Percentiles rank a stretch among this genome's conserved stretches.
Conservation (phyloP, 2,888 invertebrate species). For the Dusona sp. region DNA sequence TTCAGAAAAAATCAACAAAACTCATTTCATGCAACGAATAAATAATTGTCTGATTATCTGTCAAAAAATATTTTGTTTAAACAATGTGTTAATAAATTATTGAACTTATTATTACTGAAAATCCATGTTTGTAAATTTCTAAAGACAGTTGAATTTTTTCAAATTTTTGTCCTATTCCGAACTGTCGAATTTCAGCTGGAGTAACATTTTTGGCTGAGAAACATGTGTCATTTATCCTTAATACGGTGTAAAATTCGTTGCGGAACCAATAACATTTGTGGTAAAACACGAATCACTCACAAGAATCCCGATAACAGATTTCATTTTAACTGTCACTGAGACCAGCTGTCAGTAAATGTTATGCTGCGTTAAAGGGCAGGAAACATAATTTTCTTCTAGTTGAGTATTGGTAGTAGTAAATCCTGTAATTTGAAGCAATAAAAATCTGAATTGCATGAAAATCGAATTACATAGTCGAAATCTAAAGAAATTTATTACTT, state of each 20-base stretch:
- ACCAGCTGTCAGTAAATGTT: not conserved
- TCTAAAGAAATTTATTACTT: not conserved
- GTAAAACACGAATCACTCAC: not conserved
- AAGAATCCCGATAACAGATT: not conserved
- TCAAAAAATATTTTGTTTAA: too few relatives aligned
- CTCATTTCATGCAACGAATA: too few relatives aligned
- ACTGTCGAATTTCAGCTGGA: too few relatives aligned
- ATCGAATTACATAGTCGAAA: not conserved
- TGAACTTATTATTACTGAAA: too few relatives aligned
- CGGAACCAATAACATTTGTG: not conserved
- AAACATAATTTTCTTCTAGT: not conserved
- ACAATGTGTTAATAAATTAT: too few relatives aligned
- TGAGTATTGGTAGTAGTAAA: not conserved
- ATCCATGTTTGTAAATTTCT: too few relatives aligned
- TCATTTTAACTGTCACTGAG: not conserved
- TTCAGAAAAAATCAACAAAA: too few relatives aligned
- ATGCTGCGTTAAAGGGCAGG: not conserved
- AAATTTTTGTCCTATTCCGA: too few relatives aligned
- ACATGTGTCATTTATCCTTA: too few relatives aligned
- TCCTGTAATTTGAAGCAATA: not conserved
- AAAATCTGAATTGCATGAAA: not conserved
- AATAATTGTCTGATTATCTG: too few relatives aligned
- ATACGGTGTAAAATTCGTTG: not conserved
- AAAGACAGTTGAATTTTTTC: too few relatives aligned
- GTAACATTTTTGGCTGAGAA: too few relatives aligned